A percentile compares a stretch with the other conserved stretches of the same genome.
These are phyloP conservation scores for Hirudo medicinalis DNA, from an alignment of 1,140 invertebrate genomes.

Conservation along the genomic window DNA sequence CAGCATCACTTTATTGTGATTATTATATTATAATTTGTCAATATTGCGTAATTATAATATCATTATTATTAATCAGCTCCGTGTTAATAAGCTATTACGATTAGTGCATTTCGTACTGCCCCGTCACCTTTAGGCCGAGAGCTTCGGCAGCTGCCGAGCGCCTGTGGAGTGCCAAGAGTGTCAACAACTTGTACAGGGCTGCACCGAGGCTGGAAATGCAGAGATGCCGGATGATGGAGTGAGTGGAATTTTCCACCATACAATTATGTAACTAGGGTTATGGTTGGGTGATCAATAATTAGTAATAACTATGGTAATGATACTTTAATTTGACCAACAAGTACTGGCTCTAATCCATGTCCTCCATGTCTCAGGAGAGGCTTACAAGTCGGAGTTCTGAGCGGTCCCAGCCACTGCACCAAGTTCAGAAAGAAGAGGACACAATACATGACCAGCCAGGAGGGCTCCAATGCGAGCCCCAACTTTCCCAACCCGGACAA, in stretches of 20 bases:
- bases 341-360: not conserved
- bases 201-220: slow-evolving; percentile 62
- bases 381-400: slow-evolving; percentile 18
- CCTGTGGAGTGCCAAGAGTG: slow-evolving; percentile 55
- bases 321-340: not conserved
- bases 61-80: no score
- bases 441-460: not conserved
- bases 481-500: no score
- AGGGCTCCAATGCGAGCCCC: not conserved
- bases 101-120: no score
- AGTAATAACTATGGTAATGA: not conserved
- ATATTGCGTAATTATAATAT: no score
- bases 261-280: not conserved
- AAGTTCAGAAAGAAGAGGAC: slow-evolving; percentile 2
- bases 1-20: no score
- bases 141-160: slow-evolving; percentile 69
- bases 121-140: slow-evolving; percentile 36
- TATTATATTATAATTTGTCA: no score
- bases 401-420: slow-evolving; percentile 19
- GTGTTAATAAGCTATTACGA: no score
- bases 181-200: slow-evolving; percentile 40
- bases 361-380: slow-evolving; percentile 11
- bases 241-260: slow-evolving; percentile 32
- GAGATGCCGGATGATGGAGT: slow-evolving; percentile 62
- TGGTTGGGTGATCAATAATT: not conserved